Evolutionary conservation across 1,140 invertebrate species (phyloP), one percentile per base, ranked within the genome.

Genomic region (Ruditapes philippinarum): DNA sequence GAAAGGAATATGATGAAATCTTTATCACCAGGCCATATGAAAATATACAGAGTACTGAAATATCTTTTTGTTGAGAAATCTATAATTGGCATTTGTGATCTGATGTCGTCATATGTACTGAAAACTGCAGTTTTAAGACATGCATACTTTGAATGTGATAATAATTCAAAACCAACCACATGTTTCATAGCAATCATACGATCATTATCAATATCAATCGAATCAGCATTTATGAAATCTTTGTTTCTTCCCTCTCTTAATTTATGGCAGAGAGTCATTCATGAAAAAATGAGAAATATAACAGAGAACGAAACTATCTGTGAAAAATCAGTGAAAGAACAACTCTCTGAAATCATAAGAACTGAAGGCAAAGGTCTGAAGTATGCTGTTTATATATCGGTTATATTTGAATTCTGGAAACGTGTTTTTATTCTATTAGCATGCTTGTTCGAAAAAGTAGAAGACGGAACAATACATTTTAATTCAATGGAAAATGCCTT

Each of bases 1-100:
- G 51, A 57, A 57, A 57, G 51, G n/a, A 57, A 57, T 57, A 57
- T 57, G 51, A 57, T 57, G 51, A 57, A 57, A 57, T 57, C 51
- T 57, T 57, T 57, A 57, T 57, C 51, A 11, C 19, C 51, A 7
- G 51, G 51, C 7, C 51, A 57, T 19, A 57, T 57, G 51, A 57
- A 57, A 19, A 57, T 57, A 57, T 57, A 57, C n/a, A 57, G 51
- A 57, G 51, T 57, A n/a, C 51, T 57, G 5, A 57, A 57, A 57
- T 57, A 57, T 57, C 5, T 57, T 57, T 57, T 57, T 57, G 51
- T 57, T 57, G 51, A 57, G n/a, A 57, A 57, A 22, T 57, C 51
- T 57, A 57, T 57, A 3, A n/a, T 57, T 22, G 51, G 51, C 19
- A 57, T 57, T 22, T 57, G 51, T 22, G 51, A 57, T 22, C 51